A percentile compares a stretch with the other conserved stretches of the same genome.
Evolutionary conservation across 2,113 vertebrate species (phyloP).

Genomic region (Tauraco erythrolophus): DNA sequence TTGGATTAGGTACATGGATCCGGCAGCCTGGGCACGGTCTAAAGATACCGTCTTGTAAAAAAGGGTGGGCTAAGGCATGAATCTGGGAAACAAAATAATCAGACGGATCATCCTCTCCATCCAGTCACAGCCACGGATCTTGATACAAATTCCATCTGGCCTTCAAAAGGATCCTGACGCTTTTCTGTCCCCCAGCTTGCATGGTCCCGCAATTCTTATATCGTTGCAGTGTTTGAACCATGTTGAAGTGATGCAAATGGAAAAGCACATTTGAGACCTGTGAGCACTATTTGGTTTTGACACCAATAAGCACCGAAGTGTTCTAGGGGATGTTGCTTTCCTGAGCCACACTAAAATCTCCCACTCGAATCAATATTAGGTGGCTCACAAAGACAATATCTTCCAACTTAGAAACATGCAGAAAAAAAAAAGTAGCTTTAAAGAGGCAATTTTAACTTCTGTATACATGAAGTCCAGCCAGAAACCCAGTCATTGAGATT

Average conservation of each 20-base stretch:
- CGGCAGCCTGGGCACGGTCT: fast-evolving
- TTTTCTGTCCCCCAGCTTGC: neutral
- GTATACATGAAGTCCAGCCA: fast-evolving
- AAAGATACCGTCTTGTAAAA: neutral
- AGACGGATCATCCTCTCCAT: neutral
- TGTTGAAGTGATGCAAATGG: neutral
- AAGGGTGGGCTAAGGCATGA: neutral
- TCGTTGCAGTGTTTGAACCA: neutral
- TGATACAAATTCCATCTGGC: neutral
- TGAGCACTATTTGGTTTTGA: neutral
- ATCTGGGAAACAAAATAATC: neutral
- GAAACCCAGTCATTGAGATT: neutral
- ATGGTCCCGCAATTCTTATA: neutral
- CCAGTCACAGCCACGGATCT: neutral
- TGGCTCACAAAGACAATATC: neutral
- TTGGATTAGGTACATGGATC: neutral
- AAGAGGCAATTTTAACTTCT: neutral
- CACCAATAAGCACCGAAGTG: neutral
- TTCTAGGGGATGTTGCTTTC: neutral
- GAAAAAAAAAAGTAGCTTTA: neutral
- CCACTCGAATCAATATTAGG: neutral
- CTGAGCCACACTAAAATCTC: neutral
- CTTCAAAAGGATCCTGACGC: neutral
- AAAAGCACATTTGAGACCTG: neutral
- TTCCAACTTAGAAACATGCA: fast-evolving